Evolutionary conservation across 1,140 invertebrate species (phyloP), one percentile per base, ranked within the genome.

Genomic region (Octopus sinensis): DNA sequence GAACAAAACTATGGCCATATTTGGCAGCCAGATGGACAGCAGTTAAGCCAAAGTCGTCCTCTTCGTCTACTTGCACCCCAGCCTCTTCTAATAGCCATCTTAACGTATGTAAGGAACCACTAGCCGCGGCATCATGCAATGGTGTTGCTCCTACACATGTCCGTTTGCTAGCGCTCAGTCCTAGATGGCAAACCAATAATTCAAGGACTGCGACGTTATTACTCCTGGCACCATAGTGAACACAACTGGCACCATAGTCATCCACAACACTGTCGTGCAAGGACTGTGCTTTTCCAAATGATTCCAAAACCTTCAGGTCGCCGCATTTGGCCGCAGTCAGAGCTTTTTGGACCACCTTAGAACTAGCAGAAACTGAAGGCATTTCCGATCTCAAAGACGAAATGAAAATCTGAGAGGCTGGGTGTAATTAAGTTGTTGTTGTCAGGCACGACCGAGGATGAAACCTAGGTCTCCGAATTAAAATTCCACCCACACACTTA

Each of bases 1-100:
- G 86, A 51, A 93, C 91, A 86, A 92, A 90, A 83, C 92, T 85
- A 71, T 93, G 89, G 62, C 92, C 92, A 90, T 93, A 93, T 84
- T 91, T 88, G 4, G 91, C 89, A 7, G 91, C 90, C 53, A 92
- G 82, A 83, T 92, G 92, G 6, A 91, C 81, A 10, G 87, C 87
- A 6, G 91, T 92, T 12, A 88, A 88, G 5, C 91, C 92, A 10
- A 88, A 88, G 12, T 88, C 86, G 83, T 92, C 92, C 12, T 87
- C 86, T 78, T 91, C 90, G 79, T 88, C 85, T 6, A 91, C 83
- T 4, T 87, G 84, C 62, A 88, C 88, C 6, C 85, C 83, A 0
- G 89, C 88, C 43, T 89, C 85, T 23, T 85, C 83, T n/a, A 91
- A 62, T 23, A 92, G 82, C 91, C 91, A 92, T 12, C 89, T 82